Conservation (phyloP, 2,888 invertebrate species). For the Steromphala cineraria region DNA sequence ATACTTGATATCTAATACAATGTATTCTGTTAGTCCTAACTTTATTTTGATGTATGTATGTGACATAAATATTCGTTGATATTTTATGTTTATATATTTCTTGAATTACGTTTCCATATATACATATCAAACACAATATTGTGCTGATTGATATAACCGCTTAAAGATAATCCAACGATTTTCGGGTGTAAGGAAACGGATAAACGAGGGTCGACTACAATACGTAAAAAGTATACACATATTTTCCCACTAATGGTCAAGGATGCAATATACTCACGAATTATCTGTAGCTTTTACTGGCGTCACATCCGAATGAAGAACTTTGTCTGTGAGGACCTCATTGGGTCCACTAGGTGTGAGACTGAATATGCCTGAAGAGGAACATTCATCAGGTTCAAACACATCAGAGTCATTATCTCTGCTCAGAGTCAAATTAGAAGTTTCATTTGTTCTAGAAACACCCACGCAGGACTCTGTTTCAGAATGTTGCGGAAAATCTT, state of each 20-base stretch:
- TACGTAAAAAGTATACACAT: too few relatives aligned
- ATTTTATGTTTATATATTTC: too few relatives aligned
- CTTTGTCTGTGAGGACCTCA: background rate
- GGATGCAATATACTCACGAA: background rate
- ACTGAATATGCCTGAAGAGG: conserved; percentile 20
- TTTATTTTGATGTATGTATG: too few relatives aligned
- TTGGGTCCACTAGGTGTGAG: background rate
- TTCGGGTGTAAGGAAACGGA: too few relatives aligned
- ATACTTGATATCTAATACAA: too few relatives aligned
- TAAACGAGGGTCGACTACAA: too few relatives aligned
- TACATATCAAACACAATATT: too few relatives aligned
- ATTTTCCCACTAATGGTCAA: background rate
- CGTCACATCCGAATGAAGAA: conserved; percentile 23
- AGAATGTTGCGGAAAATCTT: background rate
- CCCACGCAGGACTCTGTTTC: conserved; percentile 23
- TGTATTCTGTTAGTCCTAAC: too few relatives aligned
- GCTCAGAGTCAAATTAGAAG: background rate
- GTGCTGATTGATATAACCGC: too few relatives aligned
- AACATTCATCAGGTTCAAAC: background rate
- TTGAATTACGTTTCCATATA: too few relatives aligned
- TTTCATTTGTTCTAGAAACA: background rate
- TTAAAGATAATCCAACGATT: too few relatives aligned
- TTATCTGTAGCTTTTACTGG: conserved; percentile 3
- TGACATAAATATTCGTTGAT: too few relatives aligned
- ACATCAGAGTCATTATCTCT: conserved; percentile 17